Evolutionary conservation across 1,140 invertebrate species (phyloP), one percentile per base, ranked within the genome.

Genomic region (Manduca sexta): DNA sequence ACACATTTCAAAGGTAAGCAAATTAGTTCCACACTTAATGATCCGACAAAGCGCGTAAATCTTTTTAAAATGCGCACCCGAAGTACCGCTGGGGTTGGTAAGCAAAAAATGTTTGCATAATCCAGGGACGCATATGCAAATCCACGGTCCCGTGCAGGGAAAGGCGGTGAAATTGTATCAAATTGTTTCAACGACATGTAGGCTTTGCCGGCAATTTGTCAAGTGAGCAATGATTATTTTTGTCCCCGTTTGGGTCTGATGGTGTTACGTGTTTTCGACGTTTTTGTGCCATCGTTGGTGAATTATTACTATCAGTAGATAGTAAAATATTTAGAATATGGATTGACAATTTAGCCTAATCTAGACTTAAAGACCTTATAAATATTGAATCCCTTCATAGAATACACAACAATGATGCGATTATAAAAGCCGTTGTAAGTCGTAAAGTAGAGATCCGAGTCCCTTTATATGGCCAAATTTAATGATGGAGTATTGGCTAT

Each of bases 1-100:
- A 79, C 79, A 84, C 81, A 81, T 84, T 82, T 80, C 77, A 83
- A 83, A 83, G 79, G 81, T 83, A 84, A 83, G 77, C 79, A 83
- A 85, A 85, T 85, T 85, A 85, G 77, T 84, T 80, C 74, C 73
- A 66, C 65, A 83, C 70, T 81, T 85, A 85, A 83, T 85, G 81
- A 79, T 78, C 79, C 81, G 74, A 80, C 79, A 83, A 85, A 80
- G 77, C 63, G 81, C 69, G 78, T 83, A 84, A 84, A 84, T 84
- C 81, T 84, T 85, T 83, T 83, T 80, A 80, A 74, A 82, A 82
- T 68, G 72, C 75, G 63, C 69, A 49, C 73, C 68, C 69, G 46
- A 62, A 74, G 66, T 81, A 75, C 73, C 80, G 76, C 80, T 79
- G 64, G 71, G 71, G 72, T 60, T 61, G 34, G 61, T 64, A 75